phyloP scores from a whole-genome alignment of 2,797 vertebrate species.

The Poecilia picta region DNA sequence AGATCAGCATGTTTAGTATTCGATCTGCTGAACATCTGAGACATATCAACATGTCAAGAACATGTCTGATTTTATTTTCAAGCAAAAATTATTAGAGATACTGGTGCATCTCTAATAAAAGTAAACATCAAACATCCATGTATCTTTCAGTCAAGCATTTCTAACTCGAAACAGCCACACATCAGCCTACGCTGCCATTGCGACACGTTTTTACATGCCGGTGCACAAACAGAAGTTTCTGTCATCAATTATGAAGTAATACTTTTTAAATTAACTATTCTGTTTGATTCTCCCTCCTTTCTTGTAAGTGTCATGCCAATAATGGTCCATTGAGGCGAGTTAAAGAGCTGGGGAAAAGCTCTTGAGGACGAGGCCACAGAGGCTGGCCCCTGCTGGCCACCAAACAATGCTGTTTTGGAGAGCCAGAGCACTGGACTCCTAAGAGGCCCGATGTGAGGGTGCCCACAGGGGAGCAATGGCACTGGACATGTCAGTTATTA shows the following conservation, averaged over 20 bases:
- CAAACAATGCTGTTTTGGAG: conserved; percentile 83
- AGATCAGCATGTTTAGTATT: not conserved
- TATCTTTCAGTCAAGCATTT: conserved; percentile 21
- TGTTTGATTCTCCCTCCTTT: conserved; percentile 69
- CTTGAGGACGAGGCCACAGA: conserved; percentile 62
- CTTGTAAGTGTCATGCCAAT: conserved; percentile 76
- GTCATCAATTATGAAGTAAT: conserved; percentile 60
- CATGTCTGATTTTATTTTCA: not conserved
- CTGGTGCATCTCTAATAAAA: not conserved
- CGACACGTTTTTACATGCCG: conserved; percentile 8
- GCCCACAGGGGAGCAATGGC: conserved; percentile 49
- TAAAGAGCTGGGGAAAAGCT: conserved; percentile 69
- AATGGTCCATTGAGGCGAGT: conserved; percentile 72
- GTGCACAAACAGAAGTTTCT: conserved; percentile 7
- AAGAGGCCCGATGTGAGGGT: conserved; percentile 71
- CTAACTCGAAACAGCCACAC: conserved; percentile 35
- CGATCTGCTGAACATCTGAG: not conserved
- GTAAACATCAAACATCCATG: conserved; percentile 44
- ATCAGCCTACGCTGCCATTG: conserved; percentile 8
- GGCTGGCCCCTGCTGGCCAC: conserved; percentile 81
- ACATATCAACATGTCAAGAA: not conserved
- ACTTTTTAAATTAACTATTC: conserved; percentile 70
- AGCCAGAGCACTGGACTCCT: conserved; percentile 68
- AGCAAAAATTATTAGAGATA: not conserved
- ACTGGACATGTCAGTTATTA: conserved; percentile 82